Evolutionary conservation across 2,888 invertebrate species (phyloP), one percentile per base, ranked within the genome.

Genomic region (Hyposoter didymator): DNA sequence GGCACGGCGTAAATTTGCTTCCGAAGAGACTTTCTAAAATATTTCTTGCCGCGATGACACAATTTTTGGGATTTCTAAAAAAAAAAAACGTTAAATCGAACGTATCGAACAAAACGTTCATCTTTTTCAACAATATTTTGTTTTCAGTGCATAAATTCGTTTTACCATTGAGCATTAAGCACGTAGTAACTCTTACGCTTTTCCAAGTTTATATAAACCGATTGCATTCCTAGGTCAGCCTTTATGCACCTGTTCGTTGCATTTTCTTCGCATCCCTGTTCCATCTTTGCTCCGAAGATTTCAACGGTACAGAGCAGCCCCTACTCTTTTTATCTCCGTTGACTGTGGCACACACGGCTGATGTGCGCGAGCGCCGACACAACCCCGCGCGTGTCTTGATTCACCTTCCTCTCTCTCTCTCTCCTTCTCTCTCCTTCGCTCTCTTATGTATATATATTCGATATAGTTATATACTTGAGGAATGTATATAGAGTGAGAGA

Each of bases 371-470:
- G 91, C 90, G 87, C 90, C 82, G 84, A 82, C 7, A 83, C 85
- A 89, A 75, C 82, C 82, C 87, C 90, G 90, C 90, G 90, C 90
- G 90, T 90, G 90, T 89, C 90, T 89, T 86, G 88, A 89, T 89
- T 89, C 80, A 73, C 69, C 52, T 70, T 87, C 72, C 76, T 78
- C 78, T 84, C 86, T 85, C 80, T 45, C 76, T 66, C 62, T 78
- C 79, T 78, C 83, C 49, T 55, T 52, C 59, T 59, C 14, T 49
- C 55, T 67, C 28, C 28, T 28, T 78, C 82, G 78, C 83, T 55
- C 62, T 52, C 59, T 66, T 72, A 43, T 43, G 28, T 32, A 66
- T 47, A 47, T 52, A 76, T 67, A 55, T 2, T 10, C 22, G 19
- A 76, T 52, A 35, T 73, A 67, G n/a, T 7, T 55, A 39, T 62